Evolutionary conservation across 1,140 invertebrate species (phyloP).

Genomic region (Heliconius himera): DNA sequence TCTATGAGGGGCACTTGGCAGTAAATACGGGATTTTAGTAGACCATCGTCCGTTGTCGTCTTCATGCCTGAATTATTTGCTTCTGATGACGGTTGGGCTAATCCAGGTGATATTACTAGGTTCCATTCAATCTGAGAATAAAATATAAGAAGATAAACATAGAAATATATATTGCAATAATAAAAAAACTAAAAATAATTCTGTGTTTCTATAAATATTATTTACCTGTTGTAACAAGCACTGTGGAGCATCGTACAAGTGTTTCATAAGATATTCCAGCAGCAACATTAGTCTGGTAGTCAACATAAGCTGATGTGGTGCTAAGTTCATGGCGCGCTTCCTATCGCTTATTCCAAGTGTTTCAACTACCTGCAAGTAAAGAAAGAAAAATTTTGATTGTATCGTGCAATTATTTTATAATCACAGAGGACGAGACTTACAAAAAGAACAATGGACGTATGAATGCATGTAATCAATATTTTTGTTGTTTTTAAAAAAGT

Average conservation of each 20-base stretch:
- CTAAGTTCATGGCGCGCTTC: conserved; percentile 59
- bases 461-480: no score
- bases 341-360: conserved; percentile 90
- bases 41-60: conserved; percentile 59
- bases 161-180: neutral
- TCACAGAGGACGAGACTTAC: no score
- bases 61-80: conserved; percentile 50
- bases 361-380: conserved; percentile 90
- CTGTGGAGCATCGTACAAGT: conserved; percentile 94
- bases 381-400: neutral
- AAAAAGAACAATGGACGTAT: no score
- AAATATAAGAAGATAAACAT: neutral
- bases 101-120: conserved; percentile 85
- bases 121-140: conserved; percentile 90
- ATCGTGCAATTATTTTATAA: neutral
- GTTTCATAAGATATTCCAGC: conserved; percentile 97
- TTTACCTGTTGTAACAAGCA: conserved; percentile 88
- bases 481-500: no score
- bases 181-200: neutral
- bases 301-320: conserved; percentile 87
- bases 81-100: conserved; percentile 60
- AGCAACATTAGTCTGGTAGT: conserved; percentile 92
- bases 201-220: neutral
- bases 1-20: conserved; percentile 91
- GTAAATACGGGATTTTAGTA: conserved; percentile 83